Evolutionary conservation across 1,140 invertebrate species (phyloP).

Genomic region (Steinernema feltiae): DNA sequence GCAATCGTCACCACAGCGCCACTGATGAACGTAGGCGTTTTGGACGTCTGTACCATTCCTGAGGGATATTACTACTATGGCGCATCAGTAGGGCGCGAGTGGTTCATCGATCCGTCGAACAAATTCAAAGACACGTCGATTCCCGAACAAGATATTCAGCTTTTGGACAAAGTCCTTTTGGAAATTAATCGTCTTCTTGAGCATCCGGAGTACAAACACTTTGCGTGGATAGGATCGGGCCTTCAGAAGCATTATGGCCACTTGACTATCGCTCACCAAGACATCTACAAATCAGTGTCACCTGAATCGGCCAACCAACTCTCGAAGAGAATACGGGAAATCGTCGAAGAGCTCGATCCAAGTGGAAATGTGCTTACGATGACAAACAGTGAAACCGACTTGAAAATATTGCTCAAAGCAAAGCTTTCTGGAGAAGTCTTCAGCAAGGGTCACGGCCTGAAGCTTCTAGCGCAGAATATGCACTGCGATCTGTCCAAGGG

Average conservation of each 20-base stretch:
- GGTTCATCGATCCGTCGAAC: constrained; percentile 53
- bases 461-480: constrained; percentile 49
- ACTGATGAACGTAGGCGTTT: constrained; percentile 46
- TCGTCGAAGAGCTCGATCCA: constrained; percentile 50
- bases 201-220: constrained; percentile 50
- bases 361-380: constrained; percentile 33
- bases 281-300: constrained; percentile 44
- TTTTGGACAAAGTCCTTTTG: constrained; percentile 49
- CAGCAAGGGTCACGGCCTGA: constrained; percentile 54
- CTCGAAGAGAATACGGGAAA: constrained; percentile 44
- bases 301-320: constrained; percentile 13
- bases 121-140: constrained; percentile 58
- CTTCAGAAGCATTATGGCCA: constrained; percentile 58
- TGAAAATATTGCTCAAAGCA: constrained; percentile 54
- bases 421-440: constrained; percentile 45
- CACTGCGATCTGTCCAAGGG: constrained; percentile 47
- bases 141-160: constrained; percentile 46
- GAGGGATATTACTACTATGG: constrained; percentile 57
- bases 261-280: constrained; percentile 54
- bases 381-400: constrained; percentile 51
- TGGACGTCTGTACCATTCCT: constrained; percentile 55
- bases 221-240: constrained; percentile 56
- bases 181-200: constrained; percentile 48
- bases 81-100: constrained; percentile 54
- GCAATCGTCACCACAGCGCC: constrained; percentile 57